phyloP scores from a whole-genome alignment of 2,113 vertebrate species.

The Colaptes auratus region DNA sequence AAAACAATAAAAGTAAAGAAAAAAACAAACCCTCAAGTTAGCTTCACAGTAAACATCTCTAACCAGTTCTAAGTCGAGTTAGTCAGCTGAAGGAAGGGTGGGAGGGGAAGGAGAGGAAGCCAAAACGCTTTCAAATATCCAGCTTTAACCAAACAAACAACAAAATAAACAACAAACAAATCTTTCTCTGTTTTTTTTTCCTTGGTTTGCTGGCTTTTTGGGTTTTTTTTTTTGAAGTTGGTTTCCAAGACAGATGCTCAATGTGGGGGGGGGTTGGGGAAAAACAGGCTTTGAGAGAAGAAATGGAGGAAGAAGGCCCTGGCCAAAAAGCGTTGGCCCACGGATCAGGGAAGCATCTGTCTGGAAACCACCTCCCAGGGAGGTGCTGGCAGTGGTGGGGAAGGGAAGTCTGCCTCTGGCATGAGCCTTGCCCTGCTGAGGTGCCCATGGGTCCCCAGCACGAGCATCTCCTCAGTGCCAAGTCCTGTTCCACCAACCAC shows the following conservation, averaged over 20 bases:
- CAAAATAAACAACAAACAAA: neutral
- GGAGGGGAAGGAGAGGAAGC: neutral
- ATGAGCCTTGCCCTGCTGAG: neutral
- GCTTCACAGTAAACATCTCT: constrained; percentile 76
- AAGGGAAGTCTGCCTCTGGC: accelerated
- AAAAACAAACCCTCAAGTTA: neutral
- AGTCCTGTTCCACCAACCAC: too few relatives aligned
- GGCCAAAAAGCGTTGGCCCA: neutral
- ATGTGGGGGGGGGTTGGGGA: too few relatives aligned
- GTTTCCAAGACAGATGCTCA: constrained; percentile 54
- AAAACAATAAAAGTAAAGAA: neutral
- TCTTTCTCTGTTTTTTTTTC: too few relatives aligned
- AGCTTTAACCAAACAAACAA: constrained; percentile 1
- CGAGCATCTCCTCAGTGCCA: too few relatives aligned
- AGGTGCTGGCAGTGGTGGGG: accelerated
- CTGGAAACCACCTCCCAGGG: neutral
- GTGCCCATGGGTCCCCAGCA: too few relatives aligned
- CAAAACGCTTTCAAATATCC: constrained; percentile 27
- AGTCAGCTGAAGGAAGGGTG: neutral
- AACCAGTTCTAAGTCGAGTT: constrained; percentile 60
- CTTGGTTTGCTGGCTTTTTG: too few relatives aligned
- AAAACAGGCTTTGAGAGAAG: neutral
- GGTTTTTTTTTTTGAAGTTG: neutral
- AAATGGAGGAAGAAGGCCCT: neutral
- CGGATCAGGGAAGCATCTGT: neutral